Conservation (phyloP, 2,113 vertebrate species). For the Albula goreensis region DNA sequence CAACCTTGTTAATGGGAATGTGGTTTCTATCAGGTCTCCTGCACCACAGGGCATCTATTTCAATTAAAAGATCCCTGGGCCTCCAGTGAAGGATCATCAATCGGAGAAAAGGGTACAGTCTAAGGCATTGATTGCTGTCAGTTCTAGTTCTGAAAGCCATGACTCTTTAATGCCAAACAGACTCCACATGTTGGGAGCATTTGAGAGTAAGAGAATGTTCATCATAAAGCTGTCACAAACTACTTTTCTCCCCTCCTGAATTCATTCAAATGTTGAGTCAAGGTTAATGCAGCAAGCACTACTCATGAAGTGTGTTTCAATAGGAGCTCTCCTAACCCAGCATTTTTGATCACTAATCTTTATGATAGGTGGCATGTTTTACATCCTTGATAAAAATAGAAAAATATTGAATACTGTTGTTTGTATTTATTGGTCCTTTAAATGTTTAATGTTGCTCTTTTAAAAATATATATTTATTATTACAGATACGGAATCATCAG, state of each 20-base stretch:
- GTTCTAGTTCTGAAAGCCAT: background rate
- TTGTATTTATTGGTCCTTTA: no score
- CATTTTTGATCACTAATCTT: no score
- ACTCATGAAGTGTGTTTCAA: no score
- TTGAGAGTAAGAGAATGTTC: background rate
- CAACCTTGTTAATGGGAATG: background rate
- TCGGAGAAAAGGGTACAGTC: background rate
- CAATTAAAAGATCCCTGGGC: background rate
- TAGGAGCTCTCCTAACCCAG: no score
- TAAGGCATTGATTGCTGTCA: background rate
- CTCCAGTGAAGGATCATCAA: background rate
- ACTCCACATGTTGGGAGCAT: background rate
- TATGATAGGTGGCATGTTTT: no score
- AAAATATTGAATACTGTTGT: no score
- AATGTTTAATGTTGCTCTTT: no score
- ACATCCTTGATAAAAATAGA: no score
- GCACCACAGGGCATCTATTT: background rate
- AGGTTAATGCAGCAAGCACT: background rate
- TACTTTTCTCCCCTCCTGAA: background rate
- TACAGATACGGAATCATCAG: no score
- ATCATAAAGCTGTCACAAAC: background rate
- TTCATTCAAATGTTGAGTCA: background rate
- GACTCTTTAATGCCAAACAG: background rate
- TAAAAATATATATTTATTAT: no score
- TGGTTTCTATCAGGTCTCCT: background rate